Conservation (phyloP, 2,888 invertebrate species). For the Zonitis immaculata region DNA sequence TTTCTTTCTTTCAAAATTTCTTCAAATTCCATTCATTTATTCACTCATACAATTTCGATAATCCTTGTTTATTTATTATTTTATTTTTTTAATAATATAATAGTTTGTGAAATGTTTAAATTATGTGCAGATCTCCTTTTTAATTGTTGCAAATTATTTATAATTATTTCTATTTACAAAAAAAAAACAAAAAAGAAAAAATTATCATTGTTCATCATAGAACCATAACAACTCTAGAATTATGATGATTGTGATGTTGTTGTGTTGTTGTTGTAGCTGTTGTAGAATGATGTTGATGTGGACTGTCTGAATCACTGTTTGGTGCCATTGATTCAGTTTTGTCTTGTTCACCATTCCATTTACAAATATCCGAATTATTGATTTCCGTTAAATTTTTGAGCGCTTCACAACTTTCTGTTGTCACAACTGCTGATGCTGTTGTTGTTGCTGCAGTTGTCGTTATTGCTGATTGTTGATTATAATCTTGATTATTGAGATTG, state of each 20-base stretch:
- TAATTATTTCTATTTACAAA: conserved; percentile 36
- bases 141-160: conserved; percentile 32
- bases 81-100: conserved; percentile 9
- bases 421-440: conserved; percentile 12
- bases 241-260: conserved; percentile 44
- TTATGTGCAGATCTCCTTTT: conserved; percentile 30
- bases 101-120: conserved; percentile 29
- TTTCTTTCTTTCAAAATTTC: conserved; percentile 19
- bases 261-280: conserved; percentile 12
- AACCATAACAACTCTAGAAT: conserved; percentile 49
- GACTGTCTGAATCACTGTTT: conserved; percentile 41
- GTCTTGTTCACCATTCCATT: conserved; percentile 40
- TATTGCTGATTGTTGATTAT: conserved; percentile 17
- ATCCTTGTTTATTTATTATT: not conserved
- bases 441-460: conserved; percentile 6
- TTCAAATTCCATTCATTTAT: not conserved
- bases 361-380: conserved; percentile 43
- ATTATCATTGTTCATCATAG: conserved; percentile 47
- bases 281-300: conserved; percentile 43
- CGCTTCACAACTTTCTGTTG: conserved; percentile 38
- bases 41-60: not conserved
- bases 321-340: conserved; percentile 37
- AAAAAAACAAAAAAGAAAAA: conserved; percentile 20
- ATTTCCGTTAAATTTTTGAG: conserved; percentile 43
- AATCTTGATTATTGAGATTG: conserved; percentile 19